Percentiles rank a stretch among this genome's conserved stretches.
Evolutionary conservation across 2,888 invertebrate species (phyloP).

Genomic region (Pharmacophagus antenor): DNA sequence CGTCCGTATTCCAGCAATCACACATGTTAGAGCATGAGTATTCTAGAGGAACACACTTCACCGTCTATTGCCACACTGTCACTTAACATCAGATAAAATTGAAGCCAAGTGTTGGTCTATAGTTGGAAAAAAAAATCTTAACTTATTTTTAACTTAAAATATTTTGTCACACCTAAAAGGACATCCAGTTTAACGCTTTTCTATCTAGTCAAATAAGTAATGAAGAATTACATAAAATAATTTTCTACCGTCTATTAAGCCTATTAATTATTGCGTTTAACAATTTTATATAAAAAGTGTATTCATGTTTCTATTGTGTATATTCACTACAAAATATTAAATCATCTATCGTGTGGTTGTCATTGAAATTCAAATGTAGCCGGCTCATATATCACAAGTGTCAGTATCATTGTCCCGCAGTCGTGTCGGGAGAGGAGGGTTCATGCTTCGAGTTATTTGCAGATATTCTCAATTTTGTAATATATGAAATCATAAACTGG

Average conservation of each 20-base stretch:
- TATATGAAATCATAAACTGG: constrained; percentile 9
- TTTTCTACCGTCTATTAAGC: not conserved
- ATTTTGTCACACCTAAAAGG: no score
- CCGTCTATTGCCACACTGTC: no score
- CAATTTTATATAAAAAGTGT: not conserved
- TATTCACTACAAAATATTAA: not conserved
- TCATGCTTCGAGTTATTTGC: constrained; percentile 24
- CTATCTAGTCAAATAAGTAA: no score
- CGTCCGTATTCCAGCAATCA: no score
- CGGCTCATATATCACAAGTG: constrained; percentile 24
- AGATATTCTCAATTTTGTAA: constrained; percentile 26
- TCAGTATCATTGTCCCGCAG: constrained; percentile 29
- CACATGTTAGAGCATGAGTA: no score
- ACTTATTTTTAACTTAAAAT: no score
- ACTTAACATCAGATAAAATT: no score
- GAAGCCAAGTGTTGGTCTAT: no score
- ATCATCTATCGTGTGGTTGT: constrained; percentile 16
- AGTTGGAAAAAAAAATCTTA: no score
- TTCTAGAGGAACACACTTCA: no score
- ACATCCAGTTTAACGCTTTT: no score
- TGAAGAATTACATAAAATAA: no score
- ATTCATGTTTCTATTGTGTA: not conserved
- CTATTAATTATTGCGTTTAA: not conserved
- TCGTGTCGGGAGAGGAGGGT: constrained; percentile 14
- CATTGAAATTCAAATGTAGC: constrained; percentile 22